Evolutionary conservation across 2,113 vertebrate genomes (phyloP), one percentile per base, ranked within the genome.

Genomic region (Perca flavescens): DNA sequence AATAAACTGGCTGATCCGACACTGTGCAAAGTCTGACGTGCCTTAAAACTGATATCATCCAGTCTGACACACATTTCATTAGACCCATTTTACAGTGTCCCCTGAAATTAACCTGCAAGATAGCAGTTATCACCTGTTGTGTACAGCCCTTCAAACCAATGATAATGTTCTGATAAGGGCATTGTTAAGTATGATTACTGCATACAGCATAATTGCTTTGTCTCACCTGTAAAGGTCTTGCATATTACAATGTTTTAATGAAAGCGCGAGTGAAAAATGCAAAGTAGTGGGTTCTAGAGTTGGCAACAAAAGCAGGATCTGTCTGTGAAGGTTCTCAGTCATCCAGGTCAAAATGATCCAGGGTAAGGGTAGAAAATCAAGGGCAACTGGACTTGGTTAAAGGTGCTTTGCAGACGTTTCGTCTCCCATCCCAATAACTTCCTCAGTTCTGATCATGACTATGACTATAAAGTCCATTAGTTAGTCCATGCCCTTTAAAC

Each of bases 401-500:
- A 43, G 40, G 40, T 11, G 40, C 10, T 11, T 11, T 0, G 40
- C 40, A 43, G 40, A 43, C 40, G 40, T 43, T 43, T 43, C 10
- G 40, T 43, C 40, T 43, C 40, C 40, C 40, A 43, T 43, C 40
- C 40, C 10, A 11, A 43, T 43, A 43, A 43, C 40, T 43, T 43
- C 40, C 11, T 43, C 40, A 43, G 10, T 43, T 43, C 40, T 43
- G 40, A 43, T 10, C 40, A 43, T 43, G 53, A 74, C 85, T 63
- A 49, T 13, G 74, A 66, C 79, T 31, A 43, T 68, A 58, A 87
- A 77, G 68, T 43, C 36, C 36, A 40, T 40, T 40, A 40, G 72
- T 81, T 13, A 75, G 70, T 71, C 31, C 31, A 3, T 73, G 82
- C 79, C 67, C 21, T 85, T 86, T 78, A 65, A 79, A 86, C 70